Conservation (phyloP, 2,113 vertebrate genomes). For the Cheilinus undulatus region DNA sequence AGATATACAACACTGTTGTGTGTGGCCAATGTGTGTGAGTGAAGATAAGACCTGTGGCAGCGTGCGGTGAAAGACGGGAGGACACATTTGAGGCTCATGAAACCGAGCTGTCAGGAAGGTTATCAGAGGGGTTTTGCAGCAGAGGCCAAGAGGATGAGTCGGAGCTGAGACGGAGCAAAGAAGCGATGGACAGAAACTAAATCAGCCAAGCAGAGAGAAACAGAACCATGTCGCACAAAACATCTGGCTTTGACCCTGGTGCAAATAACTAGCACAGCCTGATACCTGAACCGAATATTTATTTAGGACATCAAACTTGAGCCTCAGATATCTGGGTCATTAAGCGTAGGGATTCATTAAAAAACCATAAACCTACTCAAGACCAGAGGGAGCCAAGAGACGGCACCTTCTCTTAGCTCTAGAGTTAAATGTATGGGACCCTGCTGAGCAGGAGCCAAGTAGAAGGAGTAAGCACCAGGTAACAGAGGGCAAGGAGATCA, state of each 20-base stretch:
- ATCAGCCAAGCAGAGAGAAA: slow-evolving; percentile 23
- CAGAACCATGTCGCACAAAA: slow-evolving; percentile 34
- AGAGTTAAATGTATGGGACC: slow-evolving; percentile 42
- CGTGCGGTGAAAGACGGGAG: slow-evolving; percentile 48
- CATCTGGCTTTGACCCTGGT: slow-evolving; percentile 44
- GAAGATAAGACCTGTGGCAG: slow-evolving; percentile 78
- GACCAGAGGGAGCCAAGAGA: slow-evolving; percentile 41
- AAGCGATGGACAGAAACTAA: slow-evolving; percentile 42
- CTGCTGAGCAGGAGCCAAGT: slow-evolving; percentile 54
- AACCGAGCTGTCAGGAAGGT: slow-evolving; percentile 76
- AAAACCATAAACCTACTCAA: slow-evolving; percentile 64
- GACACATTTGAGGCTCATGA: slow-evolving; percentile 69
- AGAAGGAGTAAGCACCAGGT: slow-evolving; percentile 53
- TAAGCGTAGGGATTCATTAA: slow-evolving; percentile 75
- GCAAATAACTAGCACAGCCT: slow-evolving; percentile 26
- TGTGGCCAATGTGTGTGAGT: slow-evolving; percentile 79
- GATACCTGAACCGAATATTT: slow-evolving; percentile 73
- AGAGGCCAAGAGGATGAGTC: slow-evolving; percentile 50
- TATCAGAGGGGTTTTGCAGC: slow-evolving; percentile 68
- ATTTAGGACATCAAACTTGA: slow-evolving; percentile 61
- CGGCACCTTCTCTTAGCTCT: slow-evolving; percentile 59
- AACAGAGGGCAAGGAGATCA: slow-evolving; percentile 61
- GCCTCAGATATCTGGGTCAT: slow-evolving; percentile 66
- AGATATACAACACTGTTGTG: slow-evolving; percentile 49
- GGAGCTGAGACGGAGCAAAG: slow-evolving; percentile 16